Evolutionary conservation across 2,113 vertebrate genomes (phyloP), one percentile per base, ranked within the genome.

Genomic region (Smithornis capensis): DNA sequence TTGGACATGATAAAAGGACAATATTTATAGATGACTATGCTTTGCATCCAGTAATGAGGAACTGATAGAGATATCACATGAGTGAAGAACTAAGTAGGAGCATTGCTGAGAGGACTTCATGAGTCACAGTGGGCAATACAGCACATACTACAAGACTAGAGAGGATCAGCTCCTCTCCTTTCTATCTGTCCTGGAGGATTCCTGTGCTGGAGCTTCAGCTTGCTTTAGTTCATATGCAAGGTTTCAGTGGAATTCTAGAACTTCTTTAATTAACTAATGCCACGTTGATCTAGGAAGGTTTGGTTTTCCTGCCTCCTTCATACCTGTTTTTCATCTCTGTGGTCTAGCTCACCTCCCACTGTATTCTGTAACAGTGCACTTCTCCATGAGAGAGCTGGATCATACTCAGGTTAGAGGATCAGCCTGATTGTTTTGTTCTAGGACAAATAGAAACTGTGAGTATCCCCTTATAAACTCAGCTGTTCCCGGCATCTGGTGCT

Each of bases 271-370:
- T 87, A 85, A 50, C 19, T 53, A 64, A 45, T 38, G 14, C 33
- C 12, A 45, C 14, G 76, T 47, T 67, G 25, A 63, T 67, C 7
- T 59, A 35, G 18, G 33, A 82, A 44, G 24, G 5, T 59, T 50
- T 57, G 31, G 0, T 8, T 87, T 71, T 83, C 35, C 37, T 84
- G 28, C 56, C 35, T 86, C 16, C 24, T 38, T 59, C 52, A 25
- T 23, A 55, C 7, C 31, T 75, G 10, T 37, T 70, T 65, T 74
- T 78, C 19, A 27, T 63, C 15, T 93, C 24, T 53, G 12, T 4
- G 1, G 22, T 81, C 80, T 63, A 87, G 12, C n/a, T 81, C 1
- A 1, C 17, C 40, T 77, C 52, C 31, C 0, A 0, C 29, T 74
- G 8, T 62, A 12, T 65, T 65, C 31, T 71, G 22, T 38, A 69